Evolutionary conservation across 2,797 vertebrate species (phyloP), one percentile per base, ranked within the genome.

Genomic region (Strix occidentalis): DNA sequence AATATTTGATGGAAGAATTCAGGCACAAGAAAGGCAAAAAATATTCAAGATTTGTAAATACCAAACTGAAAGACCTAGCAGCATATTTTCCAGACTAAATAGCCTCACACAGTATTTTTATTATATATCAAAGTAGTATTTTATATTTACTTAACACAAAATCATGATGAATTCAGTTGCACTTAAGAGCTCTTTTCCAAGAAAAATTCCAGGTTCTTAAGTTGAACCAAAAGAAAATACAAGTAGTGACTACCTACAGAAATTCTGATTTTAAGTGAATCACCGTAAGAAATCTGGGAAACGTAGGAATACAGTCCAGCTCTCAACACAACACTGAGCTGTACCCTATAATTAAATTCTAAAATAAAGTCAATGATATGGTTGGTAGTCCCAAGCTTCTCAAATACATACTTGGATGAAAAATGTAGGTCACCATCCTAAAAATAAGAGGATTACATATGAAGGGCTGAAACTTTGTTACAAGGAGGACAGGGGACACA

Each of bases 351-450:
- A 72, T 48, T 79, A 64, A 77, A 77, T 80, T 86, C 77, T 63
- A 87, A 93, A 93, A 87, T 45, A 76, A 81, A 96, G 74, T 65
- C 31, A 87, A 4, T 48, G 72, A 90, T 84, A 86, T 2, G 8
- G 79, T 65, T 91, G 57, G 26, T 58, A 89, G 76, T 76, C 19
- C 33, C 66, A 82, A 53, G 66, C 64, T 93, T 81, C 63, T 89
- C 77, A 89, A 77, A 90, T n/a, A 90, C 2, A 86, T 3, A 87
- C 53, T 69, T 90, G 33, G 51, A 68, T 0, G 1, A 89, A 97
- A 96, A 95, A 95, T 60, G 50, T 86, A 93, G 87, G 91, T 91
- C 84, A 84, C 14, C 29, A 57, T 33, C 74, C 46, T 88, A 85
- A 90, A 95, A 95, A 66, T 90, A 96, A 70, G 45, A 90, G 33